Base-by-base conservation (phyloP, 1,140 invertebrate species). In the Tetranychus cinnabarinus region DNA sequence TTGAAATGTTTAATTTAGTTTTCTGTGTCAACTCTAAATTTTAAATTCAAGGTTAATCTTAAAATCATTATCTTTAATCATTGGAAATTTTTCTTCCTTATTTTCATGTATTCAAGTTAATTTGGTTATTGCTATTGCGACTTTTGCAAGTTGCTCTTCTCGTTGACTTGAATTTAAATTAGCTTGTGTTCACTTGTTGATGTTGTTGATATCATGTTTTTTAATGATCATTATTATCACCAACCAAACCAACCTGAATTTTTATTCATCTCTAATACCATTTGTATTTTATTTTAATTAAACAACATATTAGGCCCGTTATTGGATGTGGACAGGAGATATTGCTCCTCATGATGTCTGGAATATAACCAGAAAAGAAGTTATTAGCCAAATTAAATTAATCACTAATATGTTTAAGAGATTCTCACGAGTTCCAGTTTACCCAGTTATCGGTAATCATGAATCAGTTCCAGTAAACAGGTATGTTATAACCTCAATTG, bases 301-400 rank as follows among this genome's bases (percentile, higher is more conserved):
- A 23, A 52, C 8, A 8, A 7, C 4, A 42, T 15, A 15, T n/a
- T 50, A 88, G 86, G 88, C 96, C 65, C 90, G 96, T 73, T 95
- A 92, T 70, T 93, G 97, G 65, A 72, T 95, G n/a, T 97, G 91
- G 88, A 97, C 93, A 0, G 93, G 93, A 2, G 93, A 98, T 75
- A 72, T 97, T 56, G 90, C 91, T 23, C 85, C 91, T 0, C 93
- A 98, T 69, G 89, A 97, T 71, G 83, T 96, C 1, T 97, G 92
- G 92, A 93, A 97, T 70, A 90, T 97, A 73, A 92, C 89, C 0
- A 79, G 83, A 68, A 81, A 84, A 65, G 85, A 89, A 70, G 92
- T 95, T 70, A 69, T 91, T 2, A 82, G 83, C 68, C 74, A 95
- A 2, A 81, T 85, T 64, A 83, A 87, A 66, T 86, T 89, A 1